Evolutionary conservation across 2,113 vertebrate genomes (phyloP).

Genomic region (Danionella cerebrum): DNA sequence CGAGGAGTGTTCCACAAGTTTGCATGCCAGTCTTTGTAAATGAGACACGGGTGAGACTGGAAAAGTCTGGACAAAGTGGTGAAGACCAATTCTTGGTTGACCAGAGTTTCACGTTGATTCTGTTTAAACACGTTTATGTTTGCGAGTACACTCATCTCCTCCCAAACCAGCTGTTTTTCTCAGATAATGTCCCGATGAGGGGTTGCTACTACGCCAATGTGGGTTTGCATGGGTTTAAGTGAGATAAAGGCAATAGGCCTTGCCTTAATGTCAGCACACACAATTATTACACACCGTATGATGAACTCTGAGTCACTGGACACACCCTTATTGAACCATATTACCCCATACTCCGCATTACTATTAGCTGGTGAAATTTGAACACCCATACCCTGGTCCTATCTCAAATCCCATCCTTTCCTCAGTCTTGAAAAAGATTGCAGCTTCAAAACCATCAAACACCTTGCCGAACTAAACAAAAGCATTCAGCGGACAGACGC

Average conservation of each 20-base stretch:
- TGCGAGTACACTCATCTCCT: neutral
- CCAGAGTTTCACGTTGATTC: no score
- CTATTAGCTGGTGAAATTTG: neutral
- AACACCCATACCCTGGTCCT: neutral
- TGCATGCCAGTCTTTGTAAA: neutral
- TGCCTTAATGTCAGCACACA: neutral
- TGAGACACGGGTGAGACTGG: neutral
- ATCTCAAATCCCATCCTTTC: neutral
- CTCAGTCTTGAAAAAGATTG: neutral
- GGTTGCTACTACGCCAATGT: neutral
- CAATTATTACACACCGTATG: neutral
- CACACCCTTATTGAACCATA: neutral
- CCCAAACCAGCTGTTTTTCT: slow-evolving; percentile 9
- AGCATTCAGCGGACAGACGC: no score
- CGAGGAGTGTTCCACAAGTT: neutral
- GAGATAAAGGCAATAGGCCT: neutral
- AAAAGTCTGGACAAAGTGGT: neutral
- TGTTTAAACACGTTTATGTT: neutral
- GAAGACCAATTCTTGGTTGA: neutral
- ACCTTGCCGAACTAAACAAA: neutral
- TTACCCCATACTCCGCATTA: neutral
- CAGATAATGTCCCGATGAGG: slow-evolving; percentile 19
- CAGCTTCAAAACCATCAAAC: neutral
- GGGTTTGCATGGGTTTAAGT: neutral
- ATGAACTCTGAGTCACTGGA: neutral